Conservation (phyloP, 1,140 invertebrate species). For the Rhizoglyphus robini region DNA sequence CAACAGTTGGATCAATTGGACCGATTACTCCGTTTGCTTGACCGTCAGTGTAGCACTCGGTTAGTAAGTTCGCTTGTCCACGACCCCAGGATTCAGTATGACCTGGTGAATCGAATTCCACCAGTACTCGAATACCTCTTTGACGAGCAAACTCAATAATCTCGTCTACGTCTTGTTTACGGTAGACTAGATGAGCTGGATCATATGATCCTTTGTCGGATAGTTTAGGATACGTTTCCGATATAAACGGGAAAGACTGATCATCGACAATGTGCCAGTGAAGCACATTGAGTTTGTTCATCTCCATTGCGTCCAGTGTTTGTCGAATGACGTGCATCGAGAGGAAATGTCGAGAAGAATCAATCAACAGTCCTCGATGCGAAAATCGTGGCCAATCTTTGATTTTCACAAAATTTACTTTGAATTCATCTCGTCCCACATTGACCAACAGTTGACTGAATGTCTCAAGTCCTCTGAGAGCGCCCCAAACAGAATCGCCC, state of each 20-base stretch:
- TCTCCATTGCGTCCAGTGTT: constrained; percentile 59
- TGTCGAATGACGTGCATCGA: constrained; percentile 46
- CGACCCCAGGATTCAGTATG: constrained; percentile 37
- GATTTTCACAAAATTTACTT: constrained; percentile 43
- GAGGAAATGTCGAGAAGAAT: constrained; percentile 67
- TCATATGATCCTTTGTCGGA: constrained; percentile 14
- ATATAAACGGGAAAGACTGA: constrained; percentile 74
- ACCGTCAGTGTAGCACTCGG: constrained; percentile 46
- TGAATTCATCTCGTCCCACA: too few species aligned
- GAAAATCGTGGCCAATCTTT: constrained; percentile 54
- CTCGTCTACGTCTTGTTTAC: constrained; percentile 31
- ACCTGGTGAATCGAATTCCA: constrained; percentile 35
- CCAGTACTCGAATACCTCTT: constrained; percentile 35
- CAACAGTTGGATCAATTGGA: constrained; percentile 32
- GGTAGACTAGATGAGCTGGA: constrained; percentile 27
- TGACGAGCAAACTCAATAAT: constrained; percentile 34
- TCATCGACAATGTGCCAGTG: constrained; percentile 92
- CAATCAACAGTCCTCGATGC: constrained; percentile 62
- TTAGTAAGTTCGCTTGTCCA: constrained; percentile 47
- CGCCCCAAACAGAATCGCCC: constrained; percentile 49
- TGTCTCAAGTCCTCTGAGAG: constrained; percentile 59
- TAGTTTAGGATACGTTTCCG: constrained; percentile 50
- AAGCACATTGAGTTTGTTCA: constrained; percentile 80
- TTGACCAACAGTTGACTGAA: too few species aligned
- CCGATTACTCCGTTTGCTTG: constrained; percentile 25